Percentiles rank a stretch among this genome's conserved stretches.
These are phyloP conservation scores for Vireo griseus DNA, from an alignment of 2,797 vertebrate species.

Conservation along the genomic window DNA sequence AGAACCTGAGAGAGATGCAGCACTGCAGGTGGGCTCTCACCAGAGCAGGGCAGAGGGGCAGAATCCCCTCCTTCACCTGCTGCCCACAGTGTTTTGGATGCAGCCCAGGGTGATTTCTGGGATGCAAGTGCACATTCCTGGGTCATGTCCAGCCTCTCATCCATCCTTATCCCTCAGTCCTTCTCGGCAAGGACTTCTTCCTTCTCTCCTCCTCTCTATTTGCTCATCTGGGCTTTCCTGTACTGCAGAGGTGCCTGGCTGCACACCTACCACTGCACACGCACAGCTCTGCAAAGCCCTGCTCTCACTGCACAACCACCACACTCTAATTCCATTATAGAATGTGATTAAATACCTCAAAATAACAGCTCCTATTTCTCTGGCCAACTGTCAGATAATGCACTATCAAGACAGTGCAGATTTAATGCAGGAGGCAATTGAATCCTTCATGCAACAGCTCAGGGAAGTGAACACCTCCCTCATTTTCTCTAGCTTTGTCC, in stretches of 20 bases:
- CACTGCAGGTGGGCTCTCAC: neutral
- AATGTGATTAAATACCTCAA: neutral
- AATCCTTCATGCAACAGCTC: neutral
- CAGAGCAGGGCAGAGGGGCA: neutral
- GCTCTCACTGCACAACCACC: neutral
- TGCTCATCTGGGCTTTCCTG: neutral
- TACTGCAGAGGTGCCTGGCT: neutral
- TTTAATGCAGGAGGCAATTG: neutral
- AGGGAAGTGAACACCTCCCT: neutral
- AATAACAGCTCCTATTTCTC: neutral
- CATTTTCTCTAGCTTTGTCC: neutral
- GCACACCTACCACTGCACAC: neutral
- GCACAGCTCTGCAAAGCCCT: neutral
- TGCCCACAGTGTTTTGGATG: neutral
- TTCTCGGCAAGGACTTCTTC: neutral
- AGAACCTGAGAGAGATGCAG: neutral
- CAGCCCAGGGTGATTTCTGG: neutral
- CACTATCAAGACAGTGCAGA: neutral
- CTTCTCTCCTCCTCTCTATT: neutral
- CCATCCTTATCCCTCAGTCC: fast-evolving
- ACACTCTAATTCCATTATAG: neutral
- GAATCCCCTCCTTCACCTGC: neutral
- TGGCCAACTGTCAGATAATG: neutral
- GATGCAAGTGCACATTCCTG: fast-evolving
- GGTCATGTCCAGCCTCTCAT: neutral